phyloP scores from a whole-genome alignment of 2,113 vertebrate genomes.

The Barnardius zonarius region DNA sequence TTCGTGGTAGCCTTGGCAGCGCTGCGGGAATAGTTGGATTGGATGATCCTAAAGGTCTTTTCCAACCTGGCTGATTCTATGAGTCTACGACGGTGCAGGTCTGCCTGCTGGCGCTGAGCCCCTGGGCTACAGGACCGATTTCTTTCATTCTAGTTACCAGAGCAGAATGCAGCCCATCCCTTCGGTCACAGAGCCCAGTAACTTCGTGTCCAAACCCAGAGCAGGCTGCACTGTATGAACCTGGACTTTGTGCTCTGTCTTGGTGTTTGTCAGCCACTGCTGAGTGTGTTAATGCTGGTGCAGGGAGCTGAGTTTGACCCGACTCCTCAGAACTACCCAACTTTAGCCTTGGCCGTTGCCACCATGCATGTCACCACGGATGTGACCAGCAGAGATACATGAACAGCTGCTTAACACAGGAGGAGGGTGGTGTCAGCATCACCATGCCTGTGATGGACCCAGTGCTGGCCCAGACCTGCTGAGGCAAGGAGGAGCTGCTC shows the following conservation, averaged over 20 bases:
- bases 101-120: neutral
- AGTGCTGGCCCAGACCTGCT: neutral
- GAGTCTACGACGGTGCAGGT: neutral
- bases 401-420: neutral
- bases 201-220: neutral
- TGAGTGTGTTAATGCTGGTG: neutral
- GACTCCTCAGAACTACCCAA: neutral
- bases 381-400: neutral
- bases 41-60: neutral
- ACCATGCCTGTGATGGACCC: neutral
- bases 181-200: neutral
- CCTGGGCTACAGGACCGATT: neutral
- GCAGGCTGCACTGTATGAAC: too few species aligned
- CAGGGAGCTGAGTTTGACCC: neutral
- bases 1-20: neutral
- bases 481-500: neutral
- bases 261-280: neutral
- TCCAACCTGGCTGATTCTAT: neutral
- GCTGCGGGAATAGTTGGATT: neutral
- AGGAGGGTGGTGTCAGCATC: neutral
- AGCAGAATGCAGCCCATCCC: neutral
- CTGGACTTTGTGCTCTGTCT: neutral
- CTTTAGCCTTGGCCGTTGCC: neutral
- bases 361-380: neutral
- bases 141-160: too few species aligned